A percentile compares a stretch with the other conserved stretches of the same genome.
Evolutionary conservation across 1,140 invertebrate species (phyloP).

Genomic region (Gerris buenoi): DNA sequence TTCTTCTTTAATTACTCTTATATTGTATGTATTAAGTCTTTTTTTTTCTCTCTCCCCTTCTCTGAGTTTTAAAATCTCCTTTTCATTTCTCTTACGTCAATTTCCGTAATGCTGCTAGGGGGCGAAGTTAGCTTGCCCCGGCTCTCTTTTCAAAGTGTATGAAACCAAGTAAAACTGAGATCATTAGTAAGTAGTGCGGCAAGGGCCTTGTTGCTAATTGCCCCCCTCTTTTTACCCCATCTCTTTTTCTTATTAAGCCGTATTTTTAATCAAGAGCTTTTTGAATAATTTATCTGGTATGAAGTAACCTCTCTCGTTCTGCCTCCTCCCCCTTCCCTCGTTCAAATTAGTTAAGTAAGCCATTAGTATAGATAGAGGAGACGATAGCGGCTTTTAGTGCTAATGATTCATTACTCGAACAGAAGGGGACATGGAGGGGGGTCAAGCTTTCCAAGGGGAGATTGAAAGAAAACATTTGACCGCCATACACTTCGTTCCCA

Average conservation of each 20-base stretch:
- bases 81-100: too few species aligned
- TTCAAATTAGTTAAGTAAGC: neutral
- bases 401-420: neutral
- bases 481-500: too few species aligned
- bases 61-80: too few species aligned
- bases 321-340: neutral
- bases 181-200: neutral
- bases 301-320: too few species aligned
- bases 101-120: too few species aligned
- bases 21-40: too few species aligned
- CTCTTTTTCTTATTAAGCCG: neutral
- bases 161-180: neutral
- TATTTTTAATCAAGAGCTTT: neutral
- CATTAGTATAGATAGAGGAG: neutral
- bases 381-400: neutral
- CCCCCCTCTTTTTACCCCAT: neutral
- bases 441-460: neutral
- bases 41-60: too few species aligned
- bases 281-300: neutral
- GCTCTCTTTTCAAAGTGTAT: too few species aligned
- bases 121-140: too few species aligned
- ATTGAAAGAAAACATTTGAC: slow-evolving; percentile 18
- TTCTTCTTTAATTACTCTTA: too few species aligned
- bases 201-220: neutral
- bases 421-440: neutral